A percentile compares a stretch with the other conserved stretches of the same genome.
These are phyloP conservation scores for Sphyrna mokarran DNA, from an alignment of 2,113 vertebrate genomes.

Conservation along the genomic window DNA sequence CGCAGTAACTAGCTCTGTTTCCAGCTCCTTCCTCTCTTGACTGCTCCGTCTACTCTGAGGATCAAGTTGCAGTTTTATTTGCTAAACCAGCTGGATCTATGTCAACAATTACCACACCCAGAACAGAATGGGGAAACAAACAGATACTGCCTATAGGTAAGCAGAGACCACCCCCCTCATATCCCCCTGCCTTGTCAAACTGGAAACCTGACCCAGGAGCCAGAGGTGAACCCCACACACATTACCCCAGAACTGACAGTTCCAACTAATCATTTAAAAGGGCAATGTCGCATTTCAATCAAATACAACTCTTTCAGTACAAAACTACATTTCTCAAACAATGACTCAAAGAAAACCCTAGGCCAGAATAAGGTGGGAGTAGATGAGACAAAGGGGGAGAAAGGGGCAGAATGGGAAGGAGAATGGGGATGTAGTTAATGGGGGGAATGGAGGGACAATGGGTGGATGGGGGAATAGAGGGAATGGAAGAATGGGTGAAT, in stretches of 20 bases:
- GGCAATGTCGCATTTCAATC: neutral
- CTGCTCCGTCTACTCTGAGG: neutral
- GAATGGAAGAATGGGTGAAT: neutral
- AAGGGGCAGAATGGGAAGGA: too few relatives aligned
- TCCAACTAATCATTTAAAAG: neutral
- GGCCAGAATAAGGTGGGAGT: too few relatives aligned
- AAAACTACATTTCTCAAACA: neutral
- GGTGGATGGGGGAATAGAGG: too few relatives aligned
- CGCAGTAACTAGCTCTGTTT: neutral
- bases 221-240: neutral
- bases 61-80: neutral
- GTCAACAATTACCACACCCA: neutral
- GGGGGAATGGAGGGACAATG: too few relatives aligned
- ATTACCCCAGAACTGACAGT: neutral
- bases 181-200: neutral
- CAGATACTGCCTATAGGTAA: too few relatives aligned
- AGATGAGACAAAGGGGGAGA: too few relatives aligned
- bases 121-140: too few relatives aligned
- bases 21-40: neutral
- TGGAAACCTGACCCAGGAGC: neutral
- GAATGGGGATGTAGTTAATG: too few relatives aligned
- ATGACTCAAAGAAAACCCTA: too few relatives aligned
- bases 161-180: neutral
- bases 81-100: neutral
- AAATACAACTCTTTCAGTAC: neutral